Conservation (phyloP, 2,113 vertebrate species). For the Daphoenositta chrysoptera region DNA sequence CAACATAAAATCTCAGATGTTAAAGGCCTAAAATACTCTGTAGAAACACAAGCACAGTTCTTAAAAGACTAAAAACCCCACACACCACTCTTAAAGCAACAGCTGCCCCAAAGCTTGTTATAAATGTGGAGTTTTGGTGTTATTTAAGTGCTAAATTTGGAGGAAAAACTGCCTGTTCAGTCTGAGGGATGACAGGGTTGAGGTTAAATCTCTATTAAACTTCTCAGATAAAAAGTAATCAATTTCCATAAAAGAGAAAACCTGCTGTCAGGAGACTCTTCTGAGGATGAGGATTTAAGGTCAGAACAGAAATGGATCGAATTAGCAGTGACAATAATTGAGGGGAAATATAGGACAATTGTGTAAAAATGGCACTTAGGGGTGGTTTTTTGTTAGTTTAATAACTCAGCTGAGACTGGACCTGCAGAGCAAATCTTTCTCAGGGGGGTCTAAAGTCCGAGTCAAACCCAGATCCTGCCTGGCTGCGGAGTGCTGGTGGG, state of each 20-base stretch:
- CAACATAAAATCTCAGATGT: not conserved
- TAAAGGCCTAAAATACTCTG: not conserved
- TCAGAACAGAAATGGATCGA: not conserved
- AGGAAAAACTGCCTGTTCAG: not conserved
- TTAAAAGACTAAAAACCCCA: not conserved
- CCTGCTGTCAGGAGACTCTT: not conserved
- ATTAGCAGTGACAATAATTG: not conserved
- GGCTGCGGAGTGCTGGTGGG: not conserved
- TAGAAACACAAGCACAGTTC: not conserved
- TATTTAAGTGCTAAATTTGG: not conserved
- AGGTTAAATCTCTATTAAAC: not conserved
- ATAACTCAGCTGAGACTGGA: not conserved
- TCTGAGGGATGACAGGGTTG: not conserved
- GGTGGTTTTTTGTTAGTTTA: not conserved
- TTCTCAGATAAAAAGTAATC: not conserved
- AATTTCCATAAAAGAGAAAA: not conserved
- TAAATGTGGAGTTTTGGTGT: not conserved
- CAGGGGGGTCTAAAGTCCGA: not conserved
- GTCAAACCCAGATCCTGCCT: not conserved
- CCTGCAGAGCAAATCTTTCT: not conserved
- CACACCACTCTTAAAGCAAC: no score
- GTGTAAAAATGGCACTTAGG: not conserved
- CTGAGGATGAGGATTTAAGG: not conserved
- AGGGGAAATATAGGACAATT: not conserved
- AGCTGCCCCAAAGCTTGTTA: fast-evolving